Evolutionary conservation across 2,113 vertebrate species (phyloP).

Genomic region (Spermophilus dauricus): DNA sequence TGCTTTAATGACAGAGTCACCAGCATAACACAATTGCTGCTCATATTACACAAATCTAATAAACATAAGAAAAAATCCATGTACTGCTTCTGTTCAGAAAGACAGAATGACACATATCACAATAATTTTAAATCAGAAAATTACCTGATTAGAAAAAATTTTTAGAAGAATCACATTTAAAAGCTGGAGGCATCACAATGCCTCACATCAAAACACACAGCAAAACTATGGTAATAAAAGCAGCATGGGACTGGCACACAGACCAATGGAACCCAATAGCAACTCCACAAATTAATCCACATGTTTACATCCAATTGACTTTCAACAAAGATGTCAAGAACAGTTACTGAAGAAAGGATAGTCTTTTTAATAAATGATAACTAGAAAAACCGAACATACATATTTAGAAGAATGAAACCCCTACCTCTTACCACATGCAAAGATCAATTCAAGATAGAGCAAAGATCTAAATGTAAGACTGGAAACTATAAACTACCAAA

Average conservation of each 20-base stretch:
- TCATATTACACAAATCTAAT: background rate
- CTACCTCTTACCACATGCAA: background rate
- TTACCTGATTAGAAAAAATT: background rate
- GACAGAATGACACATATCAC: background rate
- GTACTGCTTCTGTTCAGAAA: background rate
- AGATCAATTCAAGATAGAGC: background rate
- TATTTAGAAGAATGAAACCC: background rate
- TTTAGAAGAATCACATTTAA: background rate
- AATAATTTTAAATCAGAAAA: conserved; percentile 15
- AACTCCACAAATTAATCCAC: background rate
- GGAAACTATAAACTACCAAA: background rate
- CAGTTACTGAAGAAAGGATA: background rate
- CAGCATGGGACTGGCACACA: background rate
- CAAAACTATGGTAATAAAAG: background rate
- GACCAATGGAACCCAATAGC: background rate
- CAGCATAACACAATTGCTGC: background rate
- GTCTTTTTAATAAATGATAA: background rate
- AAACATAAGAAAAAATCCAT: background rate
- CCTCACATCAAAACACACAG: background rate
- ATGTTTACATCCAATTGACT: background rate
- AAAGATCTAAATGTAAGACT: background rate
- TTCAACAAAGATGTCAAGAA: background rate
- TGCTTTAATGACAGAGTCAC: background rate
- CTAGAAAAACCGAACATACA: background rate
- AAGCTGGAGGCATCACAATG: background rate